Evolutionary conservation across 1,140 invertebrate genomes (phyloP), one percentile per base, ranked within the genome.

Genomic region (Ceratina calcarata): DNA sequence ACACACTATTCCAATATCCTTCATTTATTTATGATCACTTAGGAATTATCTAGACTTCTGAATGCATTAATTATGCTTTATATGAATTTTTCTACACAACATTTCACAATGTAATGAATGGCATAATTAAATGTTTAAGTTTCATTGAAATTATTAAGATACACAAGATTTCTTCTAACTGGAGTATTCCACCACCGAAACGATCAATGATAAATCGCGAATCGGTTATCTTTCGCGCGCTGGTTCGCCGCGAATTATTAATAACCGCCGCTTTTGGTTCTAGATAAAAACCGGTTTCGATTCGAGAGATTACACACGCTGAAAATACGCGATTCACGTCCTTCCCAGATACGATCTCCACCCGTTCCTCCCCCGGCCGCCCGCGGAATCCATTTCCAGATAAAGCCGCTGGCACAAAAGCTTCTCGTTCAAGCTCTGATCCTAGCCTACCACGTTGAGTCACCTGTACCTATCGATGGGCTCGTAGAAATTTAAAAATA

Each of bases 261-360:
- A 71, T 58, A 45, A 18, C 4, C 15, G 24, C 3, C 57, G 45
- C 22, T 60, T 77, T 70, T 18, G 70, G 70, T 22, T 45, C 10
- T 67, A 15, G 58, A 78, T 69, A 62, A 61, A 53, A 62, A 78
- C 24, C 22, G 67, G 27, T 71, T 53, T 53, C 75, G 75, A 78
- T 78, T 32, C 16, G 24, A 45, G 67, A 78, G 75, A 78, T 70
- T 70, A 45, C 37, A 78, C 75, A 37, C 67, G 57, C 6, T 61
- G 75, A 53, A 71, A 78, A 78, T 71, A 71, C 67, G 58, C 66
- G 45, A 71, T 71, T 15, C 67, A 62, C 57, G 32, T 71, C 37
- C 45, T 45, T 53, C 18, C 45, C 20, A 27, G 75, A 78, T 71
- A 62, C 75, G 45, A 78, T 78, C 57, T 62, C 37, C 24, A 45